A percentile compares a stretch with the other conserved stretches of the same genome.
Evolutionary conservation across 2,888 invertebrate species (phyloP).

Genomic region (Zygogramma bicolorata): DNA sequence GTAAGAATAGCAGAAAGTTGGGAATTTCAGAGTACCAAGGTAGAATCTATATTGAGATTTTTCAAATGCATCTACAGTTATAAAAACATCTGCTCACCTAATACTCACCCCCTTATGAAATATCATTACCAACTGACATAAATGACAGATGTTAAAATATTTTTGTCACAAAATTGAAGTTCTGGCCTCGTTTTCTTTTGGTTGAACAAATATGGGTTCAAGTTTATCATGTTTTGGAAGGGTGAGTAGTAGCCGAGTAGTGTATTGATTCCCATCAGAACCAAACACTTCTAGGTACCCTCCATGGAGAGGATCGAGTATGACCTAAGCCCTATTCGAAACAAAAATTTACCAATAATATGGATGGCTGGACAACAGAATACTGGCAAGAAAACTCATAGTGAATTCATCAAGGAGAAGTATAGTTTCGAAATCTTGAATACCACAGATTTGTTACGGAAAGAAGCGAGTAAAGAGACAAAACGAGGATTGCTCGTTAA

Average conservation of each 20-base stretch:
- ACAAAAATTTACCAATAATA: constrained; percentile 68
- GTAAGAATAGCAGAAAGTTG: no score
- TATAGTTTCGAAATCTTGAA: constrained; percentile 50
- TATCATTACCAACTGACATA: neutral
- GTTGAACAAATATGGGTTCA: constrained; percentile 25
- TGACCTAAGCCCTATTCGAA: constrained; percentile 63
- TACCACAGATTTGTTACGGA: constrained; percentile 67
- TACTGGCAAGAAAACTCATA: constrained; percentile 56
- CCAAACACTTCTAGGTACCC: neutral
- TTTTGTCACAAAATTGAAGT: constrained; percentile 9
- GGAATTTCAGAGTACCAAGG: no score
- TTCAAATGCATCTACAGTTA: no score
- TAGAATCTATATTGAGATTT: no score
- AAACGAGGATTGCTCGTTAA: constrained; percentile 68
- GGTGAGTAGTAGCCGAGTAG: constrained; percentile 1
- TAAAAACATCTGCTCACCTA: neutral
- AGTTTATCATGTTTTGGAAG: constrained; percentile 27
- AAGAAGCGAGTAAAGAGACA: constrained; percentile 68
- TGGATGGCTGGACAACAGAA: constrained; percentile 67
- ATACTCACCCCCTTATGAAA: neutral
- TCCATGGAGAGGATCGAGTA: constrained; percentile 37
- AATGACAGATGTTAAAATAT: neutral
- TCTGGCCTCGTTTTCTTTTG: neutral
- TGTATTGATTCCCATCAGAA: neutral
- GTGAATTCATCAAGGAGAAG: constrained; percentile 50